Percentiles rank a stretch among this genome's conserved stretches.
phyloP scores from a whole-genome alignment of 2,113 vertebrate genomes.

The Vicugna pacos region DNA sequence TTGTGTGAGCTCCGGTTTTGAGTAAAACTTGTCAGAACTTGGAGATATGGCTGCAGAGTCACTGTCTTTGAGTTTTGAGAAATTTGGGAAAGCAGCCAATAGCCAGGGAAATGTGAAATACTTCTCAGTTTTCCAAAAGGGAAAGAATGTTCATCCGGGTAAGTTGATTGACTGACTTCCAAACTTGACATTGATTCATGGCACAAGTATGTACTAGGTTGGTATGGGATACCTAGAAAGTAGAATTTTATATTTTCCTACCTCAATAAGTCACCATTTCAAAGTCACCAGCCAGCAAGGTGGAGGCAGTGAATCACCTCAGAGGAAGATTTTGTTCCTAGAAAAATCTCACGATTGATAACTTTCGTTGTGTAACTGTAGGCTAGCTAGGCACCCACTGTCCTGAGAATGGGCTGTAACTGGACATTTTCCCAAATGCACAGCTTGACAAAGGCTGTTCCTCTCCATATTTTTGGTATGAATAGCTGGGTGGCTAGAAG shows the following conservation, averaged over 20 bases:
- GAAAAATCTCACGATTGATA: not conserved
- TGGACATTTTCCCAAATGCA: not conserved
- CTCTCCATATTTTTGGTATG: not conserved
- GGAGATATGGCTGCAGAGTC: not conserved
- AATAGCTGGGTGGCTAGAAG: not conserved
- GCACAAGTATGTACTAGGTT: slow-evolving; percentile 15
- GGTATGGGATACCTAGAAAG: slow-evolving; percentile 53
- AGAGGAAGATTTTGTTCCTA: not conserved
- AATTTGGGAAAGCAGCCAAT: slow-evolving; percentile 54
- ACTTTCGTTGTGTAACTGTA: not conserved
- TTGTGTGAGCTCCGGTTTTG: not conserved
- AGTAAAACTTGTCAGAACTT: not conserved
- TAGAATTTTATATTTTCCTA: slow-evolving; percentile 31
- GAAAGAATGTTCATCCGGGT: slow-evolving; percentile 42
- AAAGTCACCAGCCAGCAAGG: slow-evolving; percentile 14
- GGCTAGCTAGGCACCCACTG: not conserved
- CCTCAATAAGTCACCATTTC: slow-evolving; percentile 35
- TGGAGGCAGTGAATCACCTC: not conserved
- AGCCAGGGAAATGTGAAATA: slow-evolving; percentile 52
- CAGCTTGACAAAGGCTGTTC: not conserved
- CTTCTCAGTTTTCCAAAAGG: slow-evolving; percentile 56
- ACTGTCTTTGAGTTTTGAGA: slow-evolving; percentile 58
- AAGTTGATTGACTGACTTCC: slow-evolving; percentile 50
- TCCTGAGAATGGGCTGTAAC: not conserved
- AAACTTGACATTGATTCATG: slow-evolving; percentile 49